A percentile compares a stretch with the other conserved stretches of the same genome.
Conservation (phyloP, 2,113 vertebrate species). For the Origma solitaria region DNA sequence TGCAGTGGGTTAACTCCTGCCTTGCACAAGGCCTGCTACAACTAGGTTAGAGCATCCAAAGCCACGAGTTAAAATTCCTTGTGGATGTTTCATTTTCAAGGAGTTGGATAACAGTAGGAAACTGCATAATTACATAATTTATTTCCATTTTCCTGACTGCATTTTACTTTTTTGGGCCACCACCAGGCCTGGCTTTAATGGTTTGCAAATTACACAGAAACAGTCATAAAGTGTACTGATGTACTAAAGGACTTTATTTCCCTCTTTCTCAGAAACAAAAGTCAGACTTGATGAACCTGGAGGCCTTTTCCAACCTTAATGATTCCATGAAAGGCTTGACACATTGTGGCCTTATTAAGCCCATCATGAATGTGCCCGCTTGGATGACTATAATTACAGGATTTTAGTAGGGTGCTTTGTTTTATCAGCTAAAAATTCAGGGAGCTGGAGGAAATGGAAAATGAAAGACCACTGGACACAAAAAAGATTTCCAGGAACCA, state of each 20-base stretch:
- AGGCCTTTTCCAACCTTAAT: background rate
- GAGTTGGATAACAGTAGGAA: background rate
- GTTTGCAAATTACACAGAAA: background rate
- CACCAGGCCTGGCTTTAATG: background rate
- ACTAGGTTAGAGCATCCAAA: background rate
- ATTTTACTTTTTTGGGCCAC: background rate
- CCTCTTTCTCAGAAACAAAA: background rate
- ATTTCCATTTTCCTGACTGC: background rate
- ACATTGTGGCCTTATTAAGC: background rate
- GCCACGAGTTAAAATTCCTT: background rate
- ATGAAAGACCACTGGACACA: background rate
- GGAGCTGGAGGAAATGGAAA: background rate
- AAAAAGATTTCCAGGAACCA: background rate
- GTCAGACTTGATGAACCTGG: background rate
- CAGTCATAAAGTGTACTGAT: background rate
- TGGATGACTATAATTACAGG: background rate
- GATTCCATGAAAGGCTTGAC: background rate
- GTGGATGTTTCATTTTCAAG: background rate
- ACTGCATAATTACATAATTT: background rate
- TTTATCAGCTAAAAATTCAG: background rate
- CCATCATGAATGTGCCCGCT: background rate
- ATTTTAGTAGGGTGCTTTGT: background rate
- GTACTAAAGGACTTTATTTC: background rate
- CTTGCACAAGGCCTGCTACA: background rate
- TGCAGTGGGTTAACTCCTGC: background rate